Base-by-base conservation (phyloP, 2,797 vertebrate species). In the Muscicapa striata region DNA sequence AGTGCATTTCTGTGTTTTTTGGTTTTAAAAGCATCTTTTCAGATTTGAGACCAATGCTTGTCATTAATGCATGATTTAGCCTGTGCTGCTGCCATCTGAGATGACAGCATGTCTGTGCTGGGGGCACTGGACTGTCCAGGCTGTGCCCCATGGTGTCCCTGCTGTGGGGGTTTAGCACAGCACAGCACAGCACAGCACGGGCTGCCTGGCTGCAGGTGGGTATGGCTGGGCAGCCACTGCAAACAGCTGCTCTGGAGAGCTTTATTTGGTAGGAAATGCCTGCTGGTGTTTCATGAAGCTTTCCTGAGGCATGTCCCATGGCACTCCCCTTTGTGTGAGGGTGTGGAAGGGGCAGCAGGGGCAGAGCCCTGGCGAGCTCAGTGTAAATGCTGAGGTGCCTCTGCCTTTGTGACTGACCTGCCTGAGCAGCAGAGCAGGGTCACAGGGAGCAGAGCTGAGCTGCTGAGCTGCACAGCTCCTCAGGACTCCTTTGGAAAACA, bases 251-350 rank as follows among this genome's bases (percentile, higher is more conserved):
- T 62, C 51, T 68, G 41, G 51, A 45, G 54, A 76, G 69, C 36
- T 62, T 11, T 4, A 0, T 13, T 61, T 0, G 2, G 10, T 48
- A 29, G 41, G 59, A 77, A 64, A 22, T 41, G 14, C 49, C 32
- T 30, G 3, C 4, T 11, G 38, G 27, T 87, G 84, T 36, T 51
- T 16, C 17, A 5, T 23, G 15, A 10, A 14, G 7, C 32, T 57
- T 51, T 46, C 63, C 19, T 3, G 4, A 32, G 84, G 9, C 36
- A 5, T 3, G 24, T 40, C 46, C 36, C 54, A 1, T 15, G 63
- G 70, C 32, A 18, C 0, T 0, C 40, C 41, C 19, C n/a, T 78
- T 34, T 14, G 62, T 2, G 0, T 30, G 75, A 59, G 45, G 26
- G 26, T 26, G 1, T 23, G 48, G 24, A 13, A 55, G 32, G 7